Conservation (phyloP, 2,888 invertebrate species). For the Eupithecia vulgata region DNA sequence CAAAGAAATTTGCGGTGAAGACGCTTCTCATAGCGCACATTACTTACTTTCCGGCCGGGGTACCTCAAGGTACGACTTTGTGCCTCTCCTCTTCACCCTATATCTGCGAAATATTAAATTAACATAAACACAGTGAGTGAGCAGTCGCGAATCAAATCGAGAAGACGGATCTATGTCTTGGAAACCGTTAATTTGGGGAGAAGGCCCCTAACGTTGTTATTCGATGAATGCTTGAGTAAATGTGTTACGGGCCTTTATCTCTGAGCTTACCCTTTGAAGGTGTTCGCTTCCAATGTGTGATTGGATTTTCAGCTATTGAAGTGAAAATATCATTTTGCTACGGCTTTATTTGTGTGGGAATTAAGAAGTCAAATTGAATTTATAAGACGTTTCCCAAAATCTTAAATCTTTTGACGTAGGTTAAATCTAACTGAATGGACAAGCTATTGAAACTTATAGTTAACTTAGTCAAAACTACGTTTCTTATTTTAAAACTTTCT, state of each 20-base stretch:
- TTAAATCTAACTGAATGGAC: background rate
- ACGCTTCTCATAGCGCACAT: constrained; percentile 28
- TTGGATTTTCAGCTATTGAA: constrained; percentile 43
- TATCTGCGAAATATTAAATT: constrained; percentile 72
- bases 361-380: background rate
- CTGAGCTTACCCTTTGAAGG: constrained; percentile 46
- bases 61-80: constrained; percentile 39
- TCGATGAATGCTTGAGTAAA: constrained; percentile 63
- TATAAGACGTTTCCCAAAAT: background rate
- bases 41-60: constrained; percentile 35
- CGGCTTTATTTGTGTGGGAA: background rate
- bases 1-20: constrained; percentile 33
- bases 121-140: constrained; percentile 71
- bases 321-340: constrained; percentile 37
- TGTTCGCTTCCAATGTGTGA: constrained; percentile 44
- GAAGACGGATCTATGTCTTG: constrained; percentile 73
- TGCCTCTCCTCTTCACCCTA: constrained; percentile 41
- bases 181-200: constrained; percentile 74
- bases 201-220: constrained; percentile 54
- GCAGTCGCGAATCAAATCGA: constrained; percentile 71
- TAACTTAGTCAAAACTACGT: background rate
- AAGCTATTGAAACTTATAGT: background rate
- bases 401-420: background rate
- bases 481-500: background rate
- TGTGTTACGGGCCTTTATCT: constrained; percentile 63